phyloP scores from a whole-genome alignment of 2,888 invertebrate species.

The Malthinus flaveolus region DNA sequence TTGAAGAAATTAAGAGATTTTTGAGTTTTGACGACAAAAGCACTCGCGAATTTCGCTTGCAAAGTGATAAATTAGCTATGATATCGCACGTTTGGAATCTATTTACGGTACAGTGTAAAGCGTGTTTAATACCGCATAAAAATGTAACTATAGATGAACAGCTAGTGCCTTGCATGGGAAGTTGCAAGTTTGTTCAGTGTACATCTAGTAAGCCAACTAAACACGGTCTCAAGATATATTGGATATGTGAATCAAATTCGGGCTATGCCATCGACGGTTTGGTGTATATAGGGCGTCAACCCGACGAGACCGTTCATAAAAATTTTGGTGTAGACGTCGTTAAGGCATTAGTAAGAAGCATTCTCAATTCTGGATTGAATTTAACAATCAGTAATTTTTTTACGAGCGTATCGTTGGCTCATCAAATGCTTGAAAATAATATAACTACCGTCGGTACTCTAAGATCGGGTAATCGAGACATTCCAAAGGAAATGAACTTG shows the following conservation, averaged over 20 bases:
- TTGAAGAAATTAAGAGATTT: conserved; percentile 1
- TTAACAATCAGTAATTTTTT: neutral
- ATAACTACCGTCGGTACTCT: neutral
- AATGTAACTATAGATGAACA: neutral
- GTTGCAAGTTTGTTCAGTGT: neutral
- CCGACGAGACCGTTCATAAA: neutral
- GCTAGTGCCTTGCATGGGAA: neutral
- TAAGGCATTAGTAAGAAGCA: neutral
- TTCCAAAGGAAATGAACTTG: neutral
- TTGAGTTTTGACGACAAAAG: conserved; percentile 6
- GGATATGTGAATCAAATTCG: neutral
- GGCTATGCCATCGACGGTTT: neutral
- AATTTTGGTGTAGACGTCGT: neutral
- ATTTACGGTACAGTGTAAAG: neutral
- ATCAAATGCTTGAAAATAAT: neutral
- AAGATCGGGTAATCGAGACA: neutral
- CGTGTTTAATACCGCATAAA: neutral
- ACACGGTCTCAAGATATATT: neutral
- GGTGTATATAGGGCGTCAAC: neutral
- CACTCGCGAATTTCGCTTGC: neutral
- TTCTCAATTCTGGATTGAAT: neutral
- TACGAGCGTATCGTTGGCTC: neutral
- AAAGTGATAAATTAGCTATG: neutral
- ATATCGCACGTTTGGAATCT: neutral
- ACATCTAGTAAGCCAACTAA: neutral